Evolutionary conservation across 2,888 invertebrate species (phyloP).

Genomic region (Aspidiotus rigidus): DNA sequence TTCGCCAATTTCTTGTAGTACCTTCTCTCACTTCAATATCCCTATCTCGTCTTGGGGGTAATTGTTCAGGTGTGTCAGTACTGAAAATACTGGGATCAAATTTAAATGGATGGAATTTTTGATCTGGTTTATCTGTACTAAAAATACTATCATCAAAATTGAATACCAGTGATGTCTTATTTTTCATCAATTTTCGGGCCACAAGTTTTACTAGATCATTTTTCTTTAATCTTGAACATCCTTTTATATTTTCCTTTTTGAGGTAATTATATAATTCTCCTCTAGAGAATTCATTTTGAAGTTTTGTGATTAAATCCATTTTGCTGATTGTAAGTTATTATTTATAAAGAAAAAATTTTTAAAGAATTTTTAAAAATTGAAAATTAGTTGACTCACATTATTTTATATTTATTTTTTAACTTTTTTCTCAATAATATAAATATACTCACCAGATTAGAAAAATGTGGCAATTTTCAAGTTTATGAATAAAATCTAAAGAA

Average conservation of each 20-base stretch:
- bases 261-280: constrained; percentile 11
- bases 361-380: constrained; percentile 5
- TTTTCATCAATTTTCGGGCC: constrained; percentile 11
- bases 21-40: constrained; percentile 4
- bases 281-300: constrained; percentile 5
- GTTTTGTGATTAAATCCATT: constrained; percentile 4
- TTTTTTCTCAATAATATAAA: background rate
- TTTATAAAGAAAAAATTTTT: background rate
- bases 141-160: constrained; percentile 16
- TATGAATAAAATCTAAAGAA: background rate
- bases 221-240: constrained; percentile 23
- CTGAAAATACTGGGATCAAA: constrained; percentile 22
- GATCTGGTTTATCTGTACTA: constrained; percentile 21
- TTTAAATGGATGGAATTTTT: constrained; percentile 6
- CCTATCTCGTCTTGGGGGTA: constrained; percentile 15
- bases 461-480: constrained; percentile 4
- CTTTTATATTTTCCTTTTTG: constrained; percentile 17
- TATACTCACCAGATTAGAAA: background rate
- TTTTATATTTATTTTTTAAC: constrained; percentile 6
- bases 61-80: constrained; percentile 23
- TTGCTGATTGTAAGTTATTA: background rate
- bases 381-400: constrained; percentile 7
- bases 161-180: background rate
- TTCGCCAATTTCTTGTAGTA: constrained; percentile 1
- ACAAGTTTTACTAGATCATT: constrained; percentile 17